Evolutionary conservation across 2,888 invertebrate genomes (phyloP).

Genomic region (Cynaeus angustus): DNA sequence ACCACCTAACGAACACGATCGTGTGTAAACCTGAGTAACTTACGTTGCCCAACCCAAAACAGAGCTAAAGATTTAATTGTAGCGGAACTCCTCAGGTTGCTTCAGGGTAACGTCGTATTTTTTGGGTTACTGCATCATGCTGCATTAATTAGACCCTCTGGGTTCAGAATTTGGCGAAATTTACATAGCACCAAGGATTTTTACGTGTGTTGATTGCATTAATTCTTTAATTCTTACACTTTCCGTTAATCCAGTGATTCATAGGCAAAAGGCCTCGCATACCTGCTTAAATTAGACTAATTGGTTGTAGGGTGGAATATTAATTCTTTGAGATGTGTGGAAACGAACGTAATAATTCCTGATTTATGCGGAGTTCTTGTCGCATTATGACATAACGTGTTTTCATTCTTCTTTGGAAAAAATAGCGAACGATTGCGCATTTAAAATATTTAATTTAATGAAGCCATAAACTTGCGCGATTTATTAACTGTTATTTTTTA

Average conservation of each 20-base stretch:
- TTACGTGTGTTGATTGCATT: slow-evolving; percentile 26
- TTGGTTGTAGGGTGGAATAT: slow-evolving; percentile 25
- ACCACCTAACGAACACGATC: slow-evolving; percentile 47
- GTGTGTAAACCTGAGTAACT: slow-evolving; percentile 29
- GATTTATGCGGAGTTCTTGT: slow-evolving; percentile 14
- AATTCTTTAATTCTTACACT: slow-evolving; percentile 34
- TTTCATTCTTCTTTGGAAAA: slow-evolving; percentile 31
- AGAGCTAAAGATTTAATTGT: slow-evolving; percentile 11
- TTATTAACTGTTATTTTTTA: slow-evolving; percentile 44
- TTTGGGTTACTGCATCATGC: slow-evolving; percentile 27
- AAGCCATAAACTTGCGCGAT: slow-evolving; percentile 41
- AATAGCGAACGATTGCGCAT: slow-evolving; percentile 34
- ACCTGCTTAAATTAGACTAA: slow-evolving; percentile 34
- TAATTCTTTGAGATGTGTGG: slow-evolving; percentile 32
- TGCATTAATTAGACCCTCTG: slow-evolving; percentile 42
- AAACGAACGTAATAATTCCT: slow-evolving; percentile 11
- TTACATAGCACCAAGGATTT: slow-evolving; percentile 42
- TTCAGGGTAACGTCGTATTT: background rate
- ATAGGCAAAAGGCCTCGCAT: slow-evolving; percentile 37
- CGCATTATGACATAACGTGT: slow-evolving; percentile 35
- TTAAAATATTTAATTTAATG: slow-evolving; percentile 43
- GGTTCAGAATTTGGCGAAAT: slow-evolving; percentile 31
- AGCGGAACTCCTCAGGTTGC: background rate
- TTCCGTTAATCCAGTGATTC: slow-evolving; percentile 45
- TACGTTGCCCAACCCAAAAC: slow-evolving; percentile 44